Base-by-base conservation (phyloP, 2,888 invertebrate genomes). In the Augiades crinisus region DNA sequence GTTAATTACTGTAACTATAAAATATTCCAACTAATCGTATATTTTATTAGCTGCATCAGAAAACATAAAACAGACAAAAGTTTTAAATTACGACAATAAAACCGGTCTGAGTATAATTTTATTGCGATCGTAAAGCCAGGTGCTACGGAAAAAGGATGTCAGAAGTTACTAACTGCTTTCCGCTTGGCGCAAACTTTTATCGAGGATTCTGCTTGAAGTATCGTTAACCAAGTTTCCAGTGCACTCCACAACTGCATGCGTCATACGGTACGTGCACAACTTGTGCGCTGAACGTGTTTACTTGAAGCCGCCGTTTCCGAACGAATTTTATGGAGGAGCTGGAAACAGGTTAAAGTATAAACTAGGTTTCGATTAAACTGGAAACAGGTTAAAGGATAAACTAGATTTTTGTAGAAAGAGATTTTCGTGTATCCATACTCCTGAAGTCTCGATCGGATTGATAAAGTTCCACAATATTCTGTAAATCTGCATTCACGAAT, bases 151-250 rank as follows among this genome's bases (percentile, higher is more conserved):
- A 33, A 5, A 30, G 30, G n/a, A 10, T 30, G 30, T 30, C 17
- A 34, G 24, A 33, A 44, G 31, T 33, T 33, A 22, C 24, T 41
- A 41, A 49, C 40, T 24, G 49, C 21, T 49, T 49, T 49, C 33
- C 49, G 40, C 33, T 49, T 13, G 16, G 24, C 19, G 24, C 49
- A 40, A 49, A 49, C 19, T 49, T 49, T 31, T 40, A 49, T 33
- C 40, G 24, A 22, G 31, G 19, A 17, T 49, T 40, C 33, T 19
- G 17, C 36, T 36, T 16, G 19, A 43, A 24, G 33, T 40, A n/a
- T 33, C 17, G 33, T 22, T 45, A 34, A 21, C n/a, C 33, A 19
- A 43, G 41, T 50, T 50, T 50, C 12, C 22, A 49, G 49, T 24
- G 24, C 41, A 34, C 41, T 43, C 22, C 34, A 24, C 31, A 14